Evolutionary conservation across 1,140 invertebrate species (phyloP), one percentile per base, ranked within the genome.

Genomic region (Drosophila persimilis): DNA sequence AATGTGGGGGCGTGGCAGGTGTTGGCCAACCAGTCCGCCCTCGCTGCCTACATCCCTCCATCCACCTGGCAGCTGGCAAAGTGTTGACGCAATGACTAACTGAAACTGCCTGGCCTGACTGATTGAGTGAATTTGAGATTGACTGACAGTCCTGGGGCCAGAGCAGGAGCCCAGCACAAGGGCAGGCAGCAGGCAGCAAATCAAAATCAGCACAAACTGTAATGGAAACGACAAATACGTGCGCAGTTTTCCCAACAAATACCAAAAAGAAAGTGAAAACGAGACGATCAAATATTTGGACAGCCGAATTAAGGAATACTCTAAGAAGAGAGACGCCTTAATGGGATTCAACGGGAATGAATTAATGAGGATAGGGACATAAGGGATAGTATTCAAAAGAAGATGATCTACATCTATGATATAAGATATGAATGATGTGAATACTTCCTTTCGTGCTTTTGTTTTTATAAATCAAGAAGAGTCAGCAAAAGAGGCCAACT

Each of bases 161-260:
- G 15, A 13, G 45, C 6, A 17, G 35, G 0, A 6, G 41, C 5
- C 7, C 5, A 7, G n/a, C n/a, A 6, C 2, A 17, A 15, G 29
- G 8, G n/a, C 13, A 8, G 3, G 60, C 2, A 6, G 44, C 59
- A 52, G 78, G 48, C 84, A 79, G 83, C 83, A 88, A 88, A 83
- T 88, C 83, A 88, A 88, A 88, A 83, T 88, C 83, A 88, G 79
- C 75, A 83, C 83, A 88, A 79, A 88, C 84, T 88, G 83, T 88
- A 88, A 88, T 88, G 79, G 83, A 88, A 88, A 88, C 83, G 83
- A 73, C 83, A 88, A 88, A 79, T 88, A 88, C 83, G 83, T 88
- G 83, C 75, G 57, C 73, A 79, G 80, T 76, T 84, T 75, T 70
- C 53, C 45, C 56, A 69, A 72, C 73, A 73, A 47, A 63, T 17